Percentiles rank a stretch among this genome's conserved stretches.
Conservation (phyloP, 2,113 vertebrate genomes). For the Miniopterus natalensis region DNA sequence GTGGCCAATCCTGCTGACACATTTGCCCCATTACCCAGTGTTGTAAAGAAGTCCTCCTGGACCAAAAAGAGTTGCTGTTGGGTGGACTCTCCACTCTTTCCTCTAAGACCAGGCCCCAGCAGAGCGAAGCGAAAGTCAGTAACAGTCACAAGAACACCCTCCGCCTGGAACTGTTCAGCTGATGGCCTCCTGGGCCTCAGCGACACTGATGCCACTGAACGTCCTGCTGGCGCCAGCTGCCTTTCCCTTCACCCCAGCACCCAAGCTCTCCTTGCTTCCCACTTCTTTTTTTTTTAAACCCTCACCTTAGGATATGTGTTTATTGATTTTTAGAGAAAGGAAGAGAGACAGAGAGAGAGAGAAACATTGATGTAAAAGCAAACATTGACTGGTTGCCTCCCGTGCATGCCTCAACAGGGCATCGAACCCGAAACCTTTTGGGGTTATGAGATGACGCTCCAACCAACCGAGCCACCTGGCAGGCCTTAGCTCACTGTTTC, state of each 20-base stretch:
- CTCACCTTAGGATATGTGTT: not conserved
- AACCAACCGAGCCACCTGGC: not conserved
- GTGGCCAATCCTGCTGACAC: too few relatives aligned
- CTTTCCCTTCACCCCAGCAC: not conserved
- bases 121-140: not conserved
- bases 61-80: not conserved
- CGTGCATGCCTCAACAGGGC: not conserved
- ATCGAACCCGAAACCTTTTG: not conserved
- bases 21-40: not conserved
- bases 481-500: not conserved
- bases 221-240: rapidly evolving
- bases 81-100: not conserved
- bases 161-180: not conserved
- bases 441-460: not conserved
- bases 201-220: rapidly evolving
- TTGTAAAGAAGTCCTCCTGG: not conserved
- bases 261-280: not conserved
- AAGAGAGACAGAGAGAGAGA: not conserved
- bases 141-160: not conserved
- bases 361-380: not conserved
- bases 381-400: not conserved
- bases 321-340: not conserved
- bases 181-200: not conserved
- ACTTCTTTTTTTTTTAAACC: not conserved
- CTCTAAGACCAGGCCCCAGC: not conserved